Evolutionary conservation across 2,888 invertebrate genomes (phyloP).

Genomic region (Argyra leucocephala): DNA sequence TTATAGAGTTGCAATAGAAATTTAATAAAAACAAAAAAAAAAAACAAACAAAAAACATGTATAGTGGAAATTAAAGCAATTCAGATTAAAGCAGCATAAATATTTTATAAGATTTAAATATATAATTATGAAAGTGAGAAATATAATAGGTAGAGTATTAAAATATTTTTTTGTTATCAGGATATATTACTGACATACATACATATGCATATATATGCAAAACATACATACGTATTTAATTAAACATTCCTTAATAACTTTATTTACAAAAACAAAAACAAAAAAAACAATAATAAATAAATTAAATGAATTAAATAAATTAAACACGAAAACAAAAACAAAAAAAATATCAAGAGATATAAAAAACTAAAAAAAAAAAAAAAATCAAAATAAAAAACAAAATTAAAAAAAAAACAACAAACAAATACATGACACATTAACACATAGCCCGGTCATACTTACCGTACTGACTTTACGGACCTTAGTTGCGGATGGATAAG

Average conservation of each 20-base stretch:
- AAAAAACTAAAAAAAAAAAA: conserved; percentile 17
- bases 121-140: not conserved
- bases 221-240: conserved; percentile 10
- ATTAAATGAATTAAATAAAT: conserved; percentile 11
- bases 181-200: not conserved
- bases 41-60: not conserved
- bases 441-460: conserved; percentile 50
- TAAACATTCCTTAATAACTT: conserved; percentile 11
- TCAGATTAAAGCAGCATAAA: not conserved
- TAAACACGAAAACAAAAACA: conserved; percentile 15
- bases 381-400: conserved; percentile 13
- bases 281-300: not conserved
- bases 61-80: not conserved
- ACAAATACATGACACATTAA: conserved; percentile 28
- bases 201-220: conserved; percentile 2
- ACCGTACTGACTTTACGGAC: conserved; percentile 89
- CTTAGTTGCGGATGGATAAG: conserved; percentile 49
- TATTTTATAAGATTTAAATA: no score
- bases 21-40: not conserved
- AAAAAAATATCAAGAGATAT: conserved; percentile 16
- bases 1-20: not conserved
- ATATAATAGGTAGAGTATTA: not conserved
- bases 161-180: not conserved
- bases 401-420: conserved; percentile 23
- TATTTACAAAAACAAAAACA: not conserved